Base-by-base conservation (phyloP, 2,797 vertebrate genomes). In the Macroramphosus scolopax region DNA sequence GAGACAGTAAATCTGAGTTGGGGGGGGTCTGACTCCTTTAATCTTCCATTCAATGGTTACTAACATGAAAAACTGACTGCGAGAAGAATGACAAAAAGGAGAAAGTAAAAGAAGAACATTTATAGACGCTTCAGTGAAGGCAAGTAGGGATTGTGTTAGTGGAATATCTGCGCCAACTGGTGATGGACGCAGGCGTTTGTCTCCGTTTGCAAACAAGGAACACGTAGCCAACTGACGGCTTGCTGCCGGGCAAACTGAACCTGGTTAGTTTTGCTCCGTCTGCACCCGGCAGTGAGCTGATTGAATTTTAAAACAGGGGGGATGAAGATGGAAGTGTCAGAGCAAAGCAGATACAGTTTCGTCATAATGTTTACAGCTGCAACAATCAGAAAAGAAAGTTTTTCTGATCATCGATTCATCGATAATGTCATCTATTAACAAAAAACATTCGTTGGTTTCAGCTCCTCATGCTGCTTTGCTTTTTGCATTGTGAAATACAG, bases 111-210 rank as follows among this genome's bases (percentile, higher is more conserved):
- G 10, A 24, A 12, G 30, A 6, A 43, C 4, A 31, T 31, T 16
- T 34, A 36, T 52, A 24, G 35, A 17, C 2, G 16, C 4, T 31
- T 52, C 4, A 25, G 44, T 34, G 15, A 60, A 54, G 42, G 7
- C 45, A 68, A 74, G 52, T 28, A 0, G 62, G 39, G 25, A 41
- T 47, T 22, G 11, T 9, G 35, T 13, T n/a, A 36, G 55, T 34
- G 15, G 48, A 36, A 61, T 39, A 46, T 72, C 26, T 56, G 38
- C 38, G 51, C 53, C 53, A 45, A 68, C 18, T 47, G 64, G 63
- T 63, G 70, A 73, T 82, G 78, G 79, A 81, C 58, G 37, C 81
- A 87, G 81, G 77, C 20, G 6, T 6, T n/a, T n/a, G n/a, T 22
- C 20, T 22, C 6, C 3, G 6, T 6, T 22, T 22, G 20, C n/a